phyloP scores from a whole-genome alignment of 2,888 invertebrate species.

The Geotrupes spiniger region DNA sequence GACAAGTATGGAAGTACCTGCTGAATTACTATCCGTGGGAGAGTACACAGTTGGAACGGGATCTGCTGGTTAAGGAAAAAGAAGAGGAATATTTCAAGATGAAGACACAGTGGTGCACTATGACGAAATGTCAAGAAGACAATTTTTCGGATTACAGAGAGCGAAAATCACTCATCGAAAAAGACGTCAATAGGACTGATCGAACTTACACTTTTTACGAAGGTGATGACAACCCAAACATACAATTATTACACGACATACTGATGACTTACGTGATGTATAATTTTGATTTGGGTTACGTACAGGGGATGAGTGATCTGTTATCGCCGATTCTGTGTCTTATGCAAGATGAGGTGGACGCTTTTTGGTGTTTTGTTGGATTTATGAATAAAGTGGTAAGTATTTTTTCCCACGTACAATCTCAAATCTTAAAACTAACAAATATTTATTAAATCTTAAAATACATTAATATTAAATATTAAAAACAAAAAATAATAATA shows the following conservation, averaged over 20 bases:
- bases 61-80: slow-evolving; percentile 66
- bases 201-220: slow-evolving; percentile 85
- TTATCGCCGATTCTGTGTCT: slow-evolving; percentile 88
- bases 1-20: slow-evolving; percentile 93
- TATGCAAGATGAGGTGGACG: slow-evolving; percentile 90
- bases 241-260: slow-evolving; percentile 82
- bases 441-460: too few relatives aligned
- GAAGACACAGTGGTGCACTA: slow-evolving; percentile 95
- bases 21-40: slow-evolving; percentile 86
- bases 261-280: slow-evolving; percentile 99
- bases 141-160: slow-evolving; percentile 87
- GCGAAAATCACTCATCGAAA: slow-evolving; percentile 91
- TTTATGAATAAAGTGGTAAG: slow-evolving; percentile 94
- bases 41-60: slow-evolving; percentile 69
- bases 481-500: too few relatives aligned
- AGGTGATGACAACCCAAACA: slow-evolving; percentile 90
- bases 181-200: slow-evolving; percentile 96
- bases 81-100: slow-evolving; percentile 88
- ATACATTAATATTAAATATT: too few relatives aligned
- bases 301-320: slow-evolving; percentile 97
- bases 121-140: slow-evolving; percentile 82
- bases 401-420: too few relatives aligned
- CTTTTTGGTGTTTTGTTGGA: slow-evolving; percentile 99
- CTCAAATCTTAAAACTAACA: too few relatives aligned
- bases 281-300: slow-evolving; percentile 95